These are phyloP conservation scores for Aphyosemion australe DNA, from an alignment of 2,113 vertebrate genomes.

Conservation along the genomic window DNA sequence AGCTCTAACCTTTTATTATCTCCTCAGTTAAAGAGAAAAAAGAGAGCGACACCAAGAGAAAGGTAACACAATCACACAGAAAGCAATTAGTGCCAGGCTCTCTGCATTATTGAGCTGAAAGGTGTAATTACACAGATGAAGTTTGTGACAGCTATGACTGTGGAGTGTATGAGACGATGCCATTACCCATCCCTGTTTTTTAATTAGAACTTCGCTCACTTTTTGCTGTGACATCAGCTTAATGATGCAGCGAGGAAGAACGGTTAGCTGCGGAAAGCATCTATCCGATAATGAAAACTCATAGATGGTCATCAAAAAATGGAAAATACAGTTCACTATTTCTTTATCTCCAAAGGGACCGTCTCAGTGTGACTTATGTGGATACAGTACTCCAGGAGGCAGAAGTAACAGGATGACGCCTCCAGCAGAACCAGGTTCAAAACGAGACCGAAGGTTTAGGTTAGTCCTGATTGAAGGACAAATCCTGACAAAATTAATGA, in stretches of 20 bases:
- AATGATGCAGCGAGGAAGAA: slow-evolving; percentile 42
- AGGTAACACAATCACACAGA: slow-evolving; percentile 72
- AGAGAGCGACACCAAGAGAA: slow-evolving; percentile 47
- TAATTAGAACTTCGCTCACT: slow-evolving; percentile 48
- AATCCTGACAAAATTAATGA: too few species aligned
- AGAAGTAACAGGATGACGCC: too few species aligned
- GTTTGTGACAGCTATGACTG: slow-evolving; percentile 62
- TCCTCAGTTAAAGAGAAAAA: slow-evolving; percentile 4
- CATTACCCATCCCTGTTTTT: slow-evolving; percentile 48
- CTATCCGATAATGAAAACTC: background rate
- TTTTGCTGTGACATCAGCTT: slow-evolving; percentile 33
- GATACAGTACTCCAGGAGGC: too few species aligned
- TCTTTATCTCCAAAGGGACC: too few species aligned
- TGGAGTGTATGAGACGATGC: slow-evolving; percentile 37
- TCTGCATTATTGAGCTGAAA: slow-evolving; percentile 68
- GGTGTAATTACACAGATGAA: slow-evolving; percentile 74
- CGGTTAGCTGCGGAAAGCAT: background rate
- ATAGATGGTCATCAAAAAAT: background rate
- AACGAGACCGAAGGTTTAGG: too few species aligned
- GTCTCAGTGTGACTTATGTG: too few species aligned
- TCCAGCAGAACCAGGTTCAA: too few species aligned
- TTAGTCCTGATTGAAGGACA: too few species aligned
- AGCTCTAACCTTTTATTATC: slow-evolving; percentile 51
- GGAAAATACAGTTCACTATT: too few species aligned
- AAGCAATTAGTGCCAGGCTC: slow-evolving; percentile 73